Percentiles rank a stretch among this genome's conserved stretches.
These are phyloP conservation scores for Loris lydekkerianus DNA, from an alignment of 2,797 vertebrate genomes.

Conservation along the genomic window DNA sequence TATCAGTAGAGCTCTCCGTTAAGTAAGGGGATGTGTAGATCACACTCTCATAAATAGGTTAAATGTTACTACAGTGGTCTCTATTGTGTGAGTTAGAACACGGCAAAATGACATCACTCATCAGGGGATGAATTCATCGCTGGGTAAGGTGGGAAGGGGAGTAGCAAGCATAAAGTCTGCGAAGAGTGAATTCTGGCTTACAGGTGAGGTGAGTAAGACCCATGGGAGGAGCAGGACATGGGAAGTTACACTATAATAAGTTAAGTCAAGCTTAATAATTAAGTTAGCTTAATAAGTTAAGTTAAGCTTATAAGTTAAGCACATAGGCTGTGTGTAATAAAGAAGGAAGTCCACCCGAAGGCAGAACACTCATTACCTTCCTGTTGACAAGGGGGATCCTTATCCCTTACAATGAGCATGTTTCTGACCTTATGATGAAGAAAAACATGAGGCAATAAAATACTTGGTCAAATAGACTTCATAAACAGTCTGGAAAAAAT, in stretches of 20 bases:
- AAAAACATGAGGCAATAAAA: background rate
- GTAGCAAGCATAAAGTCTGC: background rate
- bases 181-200: background rate
- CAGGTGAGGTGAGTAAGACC: constrained; percentile 1
- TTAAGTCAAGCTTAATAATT: too few relatives aligned
- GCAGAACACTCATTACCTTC: background rate
- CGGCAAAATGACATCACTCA: background rate
- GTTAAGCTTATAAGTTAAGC: too few relatives aligned
- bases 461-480: background rate
- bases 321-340: background rate
- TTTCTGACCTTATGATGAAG: background rate
- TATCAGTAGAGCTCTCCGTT: background rate
- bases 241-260: background rate
- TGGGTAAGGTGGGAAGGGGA: background rate
- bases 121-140: constrained; percentile 2
- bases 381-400: background rate
- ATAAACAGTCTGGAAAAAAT: background rate
- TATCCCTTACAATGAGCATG: background rate
- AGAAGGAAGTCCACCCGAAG: background rate
- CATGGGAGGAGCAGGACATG: background rate
- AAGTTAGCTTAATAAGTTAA: too few relatives aligned
- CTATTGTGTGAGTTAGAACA: background rate
- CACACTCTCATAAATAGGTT: background rate
- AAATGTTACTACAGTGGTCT: background rate
- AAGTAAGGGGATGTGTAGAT: background rate